phyloP scores from a whole-genome alignment of 2,113 vertebrate genomes.

The Theropithecus gelada region DNA sequence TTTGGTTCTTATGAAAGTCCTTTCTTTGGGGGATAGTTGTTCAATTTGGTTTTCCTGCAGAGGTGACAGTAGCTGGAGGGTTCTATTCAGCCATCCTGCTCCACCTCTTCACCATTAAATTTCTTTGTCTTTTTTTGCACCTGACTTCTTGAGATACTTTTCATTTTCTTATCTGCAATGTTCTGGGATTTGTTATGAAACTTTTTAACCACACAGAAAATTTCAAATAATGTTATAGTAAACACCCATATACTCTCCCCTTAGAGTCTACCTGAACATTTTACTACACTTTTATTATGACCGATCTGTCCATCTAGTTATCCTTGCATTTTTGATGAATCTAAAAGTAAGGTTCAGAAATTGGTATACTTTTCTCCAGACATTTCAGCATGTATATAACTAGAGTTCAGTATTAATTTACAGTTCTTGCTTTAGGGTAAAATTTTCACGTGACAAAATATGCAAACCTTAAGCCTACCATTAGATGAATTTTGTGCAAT shows the following conservation, averaged over 20 bases:
- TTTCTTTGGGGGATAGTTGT: too few relatives aligned
- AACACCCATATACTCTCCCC: not conserved
- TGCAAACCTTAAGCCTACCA: not conserved
- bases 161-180: not conserved
- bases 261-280: not conserved
- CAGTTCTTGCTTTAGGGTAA: not conserved
- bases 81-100: too few relatives aligned
- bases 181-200: constrained; percentile 20
- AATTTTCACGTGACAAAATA: not conserved
- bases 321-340: not conserved
- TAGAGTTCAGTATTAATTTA: not conserved
- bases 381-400: not conserved
- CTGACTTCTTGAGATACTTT: not conserved
- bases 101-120: not conserved
- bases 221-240: not conserved
- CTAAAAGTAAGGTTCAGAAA: not conserved
- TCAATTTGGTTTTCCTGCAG: too few relatives aligned
- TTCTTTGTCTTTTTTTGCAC: not conserved
- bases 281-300: not conserved
- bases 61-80: too few relatives aligned
- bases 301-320: not conserved
- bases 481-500: not conserved
- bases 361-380: not conserved
- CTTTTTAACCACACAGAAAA: not conserved
- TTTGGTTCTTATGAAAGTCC: too few relatives aligned